A percentile compares a stretch with the other conserved stretches of the same genome.
Evolutionary conservation across 2,888 invertebrate genomes (phyloP).

Genomic region (Cepaea hortensis): DNA sequence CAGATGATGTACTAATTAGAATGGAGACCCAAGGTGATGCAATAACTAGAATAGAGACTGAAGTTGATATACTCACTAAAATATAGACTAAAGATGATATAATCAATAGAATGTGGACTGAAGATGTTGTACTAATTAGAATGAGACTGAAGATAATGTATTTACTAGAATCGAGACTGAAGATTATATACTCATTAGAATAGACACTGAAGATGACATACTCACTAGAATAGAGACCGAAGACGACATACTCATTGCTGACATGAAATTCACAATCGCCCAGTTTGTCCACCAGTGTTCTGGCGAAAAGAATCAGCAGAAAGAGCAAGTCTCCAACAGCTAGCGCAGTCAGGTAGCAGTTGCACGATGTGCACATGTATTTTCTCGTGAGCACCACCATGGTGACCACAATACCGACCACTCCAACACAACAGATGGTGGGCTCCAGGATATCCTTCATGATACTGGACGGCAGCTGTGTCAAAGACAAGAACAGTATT

Average conservation of each 20-base stretch:
- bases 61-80: too few relatives aligned
- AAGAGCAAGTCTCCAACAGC: conserved; percentile 71
- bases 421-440: conserved; percentile 66
- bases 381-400: conserved; percentile 72
- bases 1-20: too few relatives aligned
- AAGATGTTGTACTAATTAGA: too few relatives aligned
- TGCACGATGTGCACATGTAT: conserved; percentile 74
- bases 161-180: too few relatives aligned
- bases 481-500: neutral
- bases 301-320: conserved; percentile 62
- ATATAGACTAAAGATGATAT: too few relatives aligned
- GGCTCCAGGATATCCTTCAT: conserved; percentile 57
- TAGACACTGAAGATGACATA: neutral
- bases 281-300: conserved; percentile 50
- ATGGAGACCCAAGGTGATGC: too few relatives aligned
- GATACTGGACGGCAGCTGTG: conserved; percentile 29
- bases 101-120: too few relatives aligned
- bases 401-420: conserved; percentile 71
- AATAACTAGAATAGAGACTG: too few relatives aligned
- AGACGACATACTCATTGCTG: conserved; percentile 4
- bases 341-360: conserved; percentile 72
- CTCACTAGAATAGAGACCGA: conserved; percentile 38
- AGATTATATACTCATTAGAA: too few relatives aligned
- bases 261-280: conserved; percentile 37
- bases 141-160: too few relatives aligned